Evolutionary conservation across 2,113 vertebrate species (phyloP), one percentile per base, ranked within the genome.

Genomic region (Grammomys surdaster): DNA sequence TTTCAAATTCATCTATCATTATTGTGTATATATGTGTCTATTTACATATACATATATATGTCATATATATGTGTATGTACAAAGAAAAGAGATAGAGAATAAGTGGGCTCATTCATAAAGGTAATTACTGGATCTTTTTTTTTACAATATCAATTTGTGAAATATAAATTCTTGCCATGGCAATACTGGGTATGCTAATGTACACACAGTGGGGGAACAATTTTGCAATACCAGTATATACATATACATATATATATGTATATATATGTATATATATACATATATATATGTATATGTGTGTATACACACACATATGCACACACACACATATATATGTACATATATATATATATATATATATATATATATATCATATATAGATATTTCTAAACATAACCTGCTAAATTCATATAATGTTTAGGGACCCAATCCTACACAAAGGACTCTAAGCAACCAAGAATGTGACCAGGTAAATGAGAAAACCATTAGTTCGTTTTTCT

Each of bases 401-500:
- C 14, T 78, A 48, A 78, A 46, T 51, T 48, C 14, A 77, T 48
- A 48, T 77, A 48, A 77, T 48, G 75, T 48, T 77, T 67, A 67
- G 65, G 28, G 11, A 3, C 65, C 28, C 3, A 67, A 31, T 31
- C 28, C 11, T 67, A 67, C 28, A 67, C 10, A 31, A 67, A 31
- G 65, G 13, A 13, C 1, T 67, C 65, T 67, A 67, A 67, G 28
- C 65, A 67, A 31, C 65, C 65, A 67, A 67, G 65, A 31, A 67
- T 7, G 54, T 91, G 54, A 13, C 9, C 33, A 43, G 51, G 54
- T 58, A 88, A 31, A 65, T 69, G 51, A 89, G 2, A 63, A 2
- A 70, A 86, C 60, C 14, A 92, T 40, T 73, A 75, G 58, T 80
- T 80, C 86, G 26, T 69, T 56, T 88, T 91, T 63, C 33, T 88